Base-by-base conservation (phyloP, 2,888 invertebrate species). In the Invenusta paracnida region DNA sequence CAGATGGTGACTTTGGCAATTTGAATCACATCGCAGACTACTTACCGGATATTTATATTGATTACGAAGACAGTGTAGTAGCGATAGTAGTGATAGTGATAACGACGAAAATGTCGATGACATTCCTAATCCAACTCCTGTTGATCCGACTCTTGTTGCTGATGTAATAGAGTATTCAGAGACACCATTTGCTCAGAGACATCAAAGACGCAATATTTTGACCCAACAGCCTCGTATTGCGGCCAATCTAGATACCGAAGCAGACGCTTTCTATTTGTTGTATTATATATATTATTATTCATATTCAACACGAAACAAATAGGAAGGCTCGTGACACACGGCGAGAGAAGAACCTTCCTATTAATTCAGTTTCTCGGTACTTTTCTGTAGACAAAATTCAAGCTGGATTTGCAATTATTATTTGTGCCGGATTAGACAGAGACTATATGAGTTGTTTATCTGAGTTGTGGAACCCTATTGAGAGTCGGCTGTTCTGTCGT, bases 281-380 rank as follows among this genome's bases (percentile, higher is more conserved):
- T 79, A 79, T 79, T 25, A 27, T 27, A 5, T 11, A 79, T 79
- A 79, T 79, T n/a, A 79, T 79, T 79, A 23, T 79, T n/a, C 23
- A 79, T 27, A 27, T 79, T 79, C 27, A 27, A 79, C 79, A 23
- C 27, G 79, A 79, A 79, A 79, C 79, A 79, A 79, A 79, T 79
- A 23, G 79, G 23, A 79, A 79, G 79, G 79, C 79, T 79, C 79
- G 79, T 79, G 79, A 79, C 27, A 27, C 79, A 27, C 79, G 79
- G 29, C 79, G 79, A 79, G 79, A 79, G 79, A 23, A 79, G 23
- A 27, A 27, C 23, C 79, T 79, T n/a, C 23, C 23, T 79, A 27
- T 27, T 27, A 27, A 23, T 79, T 27, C 5, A 23, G 23, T 27
- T 79, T 13, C 79, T 27, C 23, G 2, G 29, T 11, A 79, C 27